These are phyloP conservation scores for Ophion costatus DNA, from an alignment of 2,888 invertebrate genomes.

Conservation along the genomic window DNA sequence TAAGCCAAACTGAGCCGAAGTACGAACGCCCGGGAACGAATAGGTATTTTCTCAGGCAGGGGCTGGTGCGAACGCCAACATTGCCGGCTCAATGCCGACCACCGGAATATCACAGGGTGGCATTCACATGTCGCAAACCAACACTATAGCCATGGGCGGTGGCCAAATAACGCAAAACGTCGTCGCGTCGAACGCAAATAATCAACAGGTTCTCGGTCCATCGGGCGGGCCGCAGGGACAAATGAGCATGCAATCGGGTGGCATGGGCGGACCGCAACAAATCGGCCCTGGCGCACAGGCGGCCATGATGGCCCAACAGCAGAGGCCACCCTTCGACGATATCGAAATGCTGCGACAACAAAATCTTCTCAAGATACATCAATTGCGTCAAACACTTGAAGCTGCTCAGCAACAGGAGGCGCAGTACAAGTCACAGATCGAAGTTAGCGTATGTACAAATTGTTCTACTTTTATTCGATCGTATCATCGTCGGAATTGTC, in stretches of 20 bases:
- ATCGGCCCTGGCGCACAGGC: slow-evolving; percentile 70
- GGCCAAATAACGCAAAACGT: slow-evolving; percentile 86
- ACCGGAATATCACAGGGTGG: slow-evolving; percentile 82
- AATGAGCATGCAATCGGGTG: slow-evolving; percentile 78
- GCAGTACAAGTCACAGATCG: slow-evolving; percentile 91
- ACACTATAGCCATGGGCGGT: slow-evolving; percentile 86
- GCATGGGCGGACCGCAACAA: slow-evolving; percentile 79
- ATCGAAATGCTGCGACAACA: slow-evolving; percentile 91
- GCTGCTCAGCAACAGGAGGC: slow-evolving; percentile 92
- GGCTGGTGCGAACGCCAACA: slow-evolving; percentile 74
- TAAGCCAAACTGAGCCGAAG: slow-evolving; percentile 17
- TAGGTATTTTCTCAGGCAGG: slow-evolving; percentile 70
- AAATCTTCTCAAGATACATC: slow-evolving; percentile 91
- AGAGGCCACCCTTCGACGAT: slow-evolving; percentile 85
- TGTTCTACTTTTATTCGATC: slow-evolving; percentile 72
- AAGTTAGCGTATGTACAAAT: slow-evolving; percentile 87
- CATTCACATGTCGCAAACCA: slow-evolving; percentile 85
- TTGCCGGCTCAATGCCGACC: slow-evolving; percentile 78
- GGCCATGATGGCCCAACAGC: slow-evolving; percentile 79
- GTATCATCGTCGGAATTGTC: background rate
- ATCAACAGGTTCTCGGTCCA: slow-evolving; percentile 77
- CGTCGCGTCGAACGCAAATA: slow-evolving; percentile 82
- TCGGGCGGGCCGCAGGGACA: slow-evolving; percentile 78
- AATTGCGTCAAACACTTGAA: slow-evolving; percentile 91
- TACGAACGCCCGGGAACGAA: slow-evolving; percentile 48